Conservation (phyloP, 1,140 invertebrate species). For the Eciton burchellii region DNA sequence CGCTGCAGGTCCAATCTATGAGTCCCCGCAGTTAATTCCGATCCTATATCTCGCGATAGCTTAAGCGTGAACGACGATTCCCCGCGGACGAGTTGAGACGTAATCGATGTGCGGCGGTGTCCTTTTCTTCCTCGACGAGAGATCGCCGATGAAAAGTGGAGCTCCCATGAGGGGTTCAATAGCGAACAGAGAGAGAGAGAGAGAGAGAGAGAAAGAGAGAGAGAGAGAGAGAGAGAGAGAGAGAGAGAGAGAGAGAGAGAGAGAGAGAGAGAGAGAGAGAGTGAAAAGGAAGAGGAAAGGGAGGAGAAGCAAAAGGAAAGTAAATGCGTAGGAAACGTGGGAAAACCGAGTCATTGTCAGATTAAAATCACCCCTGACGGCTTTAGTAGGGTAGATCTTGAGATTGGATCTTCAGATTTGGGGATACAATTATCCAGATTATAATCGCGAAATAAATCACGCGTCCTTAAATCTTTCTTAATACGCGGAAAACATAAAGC, state of each 20-base stretch:
- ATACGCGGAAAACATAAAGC: neutral
- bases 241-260: neutral
- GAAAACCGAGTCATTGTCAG: constrained; percentile 19
- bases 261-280: constrained; percentile 6
- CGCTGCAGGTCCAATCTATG: constrained; percentile 27
- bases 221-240: neutral
- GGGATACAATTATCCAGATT: constrained; percentile 1
- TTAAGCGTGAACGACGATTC: constrained; percentile 55
- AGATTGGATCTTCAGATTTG: constrained; percentile 21
- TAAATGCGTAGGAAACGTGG: constrained; percentile 20
- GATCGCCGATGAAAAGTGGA: constrained; percentile 14
- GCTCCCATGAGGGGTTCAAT: constrained; percentile 27
- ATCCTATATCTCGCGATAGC: constrained; percentile 55
- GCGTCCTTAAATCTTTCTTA: neutral
- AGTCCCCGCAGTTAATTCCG: constrained; percentile 59
- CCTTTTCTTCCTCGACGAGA: constrained; percentile 2
- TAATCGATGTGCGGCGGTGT: constrained; percentile 61
- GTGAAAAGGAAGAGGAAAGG: neutral
- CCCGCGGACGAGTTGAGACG: constrained; percentile 28
- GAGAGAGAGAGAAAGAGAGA: constrained; percentile 9
- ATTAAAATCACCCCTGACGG: constrained; percentile 25
- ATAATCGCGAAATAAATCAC: constrained; percentile 6
- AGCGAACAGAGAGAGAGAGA: neutral
- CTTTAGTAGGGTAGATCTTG: constrained; percentile 21
- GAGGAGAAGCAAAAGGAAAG: constrained; percentile 29